Base-by-base conservation (phyloP, 2,797 vertebrate genomes). In the Macrochelys suwanniensis region DNA sequence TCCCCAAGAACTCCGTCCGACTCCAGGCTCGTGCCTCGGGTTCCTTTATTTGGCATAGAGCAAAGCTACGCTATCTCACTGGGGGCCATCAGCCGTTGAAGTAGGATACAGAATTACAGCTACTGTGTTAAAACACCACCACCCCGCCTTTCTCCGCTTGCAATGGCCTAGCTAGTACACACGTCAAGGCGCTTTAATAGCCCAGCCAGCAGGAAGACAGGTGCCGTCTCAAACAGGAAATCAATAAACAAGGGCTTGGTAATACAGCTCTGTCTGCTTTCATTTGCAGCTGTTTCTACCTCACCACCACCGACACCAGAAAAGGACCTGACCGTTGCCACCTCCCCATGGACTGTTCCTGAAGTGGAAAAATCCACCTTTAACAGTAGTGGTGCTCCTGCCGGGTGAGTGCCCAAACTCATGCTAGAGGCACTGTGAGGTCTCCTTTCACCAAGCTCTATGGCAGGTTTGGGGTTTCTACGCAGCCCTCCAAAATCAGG, bases 161-260 rank as follows among this genome's bases (percentile, higher is more conserved):
- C 16, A 31, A 2, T 33, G 13, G 57, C 57, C 57, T 61, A 28
- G 26, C 11, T n/a, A 17, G 15, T 17, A 65, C 59, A 17, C 31
- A 65, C 2, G 7, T 33, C 59, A 61, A 23, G 9, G 65, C 23
- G 65, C 10, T 23, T 12, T 31, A 7, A 33, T 1, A n/a, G 59
- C 59, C 31, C 59, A 61, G 59, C 59, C 59, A 65, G 3, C 26
- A n/a, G 8, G 59, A 65, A 25, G 37, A 11, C 68, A 74, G 68
- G 6, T 12, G 37, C 68, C 2, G 23, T 3, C 37, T 25, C 2
- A 0, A 23, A 45, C 42, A 45, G 21, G 37, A 42, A 25, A 25
- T 74, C 21, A 13, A 5, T 25, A 12, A 74, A 8, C n/a, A 5
- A n/a, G 13, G 9, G 16, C 19, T 42, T 15, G 50, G n/a, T 17